These are phyloP conservation scores for Idris sp. DNA, from an alignment of 1,140 invertebrate genomes.

Conservation along the genomic window DNA sequence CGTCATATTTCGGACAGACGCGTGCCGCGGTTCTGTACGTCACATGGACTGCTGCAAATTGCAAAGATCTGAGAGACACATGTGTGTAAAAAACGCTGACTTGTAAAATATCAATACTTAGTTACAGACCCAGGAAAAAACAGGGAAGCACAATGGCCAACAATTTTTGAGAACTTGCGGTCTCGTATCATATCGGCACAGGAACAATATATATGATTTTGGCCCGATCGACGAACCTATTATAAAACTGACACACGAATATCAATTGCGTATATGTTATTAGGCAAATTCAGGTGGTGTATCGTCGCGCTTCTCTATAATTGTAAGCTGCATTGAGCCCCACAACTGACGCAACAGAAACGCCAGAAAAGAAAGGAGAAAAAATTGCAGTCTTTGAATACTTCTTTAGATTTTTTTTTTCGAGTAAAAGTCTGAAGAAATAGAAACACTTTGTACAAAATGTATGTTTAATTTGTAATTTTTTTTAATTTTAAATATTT, in stretches of 20 bases:
- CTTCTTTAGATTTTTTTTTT: no score
- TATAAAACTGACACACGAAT: conserved; percentile 24
- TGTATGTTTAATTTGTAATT: no score
- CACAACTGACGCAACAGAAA: conserved; percentile 53
- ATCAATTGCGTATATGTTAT: no score
- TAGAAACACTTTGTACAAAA: no score
- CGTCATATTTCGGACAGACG: conserved; percentile 57
- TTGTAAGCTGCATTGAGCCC: conserved; percentile 40
- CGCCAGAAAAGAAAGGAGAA: no score
- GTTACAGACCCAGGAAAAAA: conserved; percentile 44
- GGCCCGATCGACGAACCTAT: conserved; percentile 33
- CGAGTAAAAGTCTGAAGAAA: no score
- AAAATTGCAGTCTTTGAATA: no score
- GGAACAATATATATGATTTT: conserved; percentile 56
- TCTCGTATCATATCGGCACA: conserved; percentile 53
- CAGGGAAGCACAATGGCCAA: conserved; percentile 47
- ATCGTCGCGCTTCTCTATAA: conserved; percentile 47
- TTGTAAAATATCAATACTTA: conserved; percentile 55
- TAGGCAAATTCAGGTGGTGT: conserved; percentile 18
- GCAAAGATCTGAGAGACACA: conserved; percentile 42
- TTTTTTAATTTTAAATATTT: no score
- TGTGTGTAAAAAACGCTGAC: conserved; percentile 37
- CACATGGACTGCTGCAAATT: conserved; percentile 44
- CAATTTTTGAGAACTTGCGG: conserved; percentile 56
- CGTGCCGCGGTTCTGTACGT: conserved; percentile 59